These are phyloP conservation scores for Drepanosiphum platanoidis DNA, from an alignment of 2,888 invertebrate species.

Conservation along the genomic window DNA sequence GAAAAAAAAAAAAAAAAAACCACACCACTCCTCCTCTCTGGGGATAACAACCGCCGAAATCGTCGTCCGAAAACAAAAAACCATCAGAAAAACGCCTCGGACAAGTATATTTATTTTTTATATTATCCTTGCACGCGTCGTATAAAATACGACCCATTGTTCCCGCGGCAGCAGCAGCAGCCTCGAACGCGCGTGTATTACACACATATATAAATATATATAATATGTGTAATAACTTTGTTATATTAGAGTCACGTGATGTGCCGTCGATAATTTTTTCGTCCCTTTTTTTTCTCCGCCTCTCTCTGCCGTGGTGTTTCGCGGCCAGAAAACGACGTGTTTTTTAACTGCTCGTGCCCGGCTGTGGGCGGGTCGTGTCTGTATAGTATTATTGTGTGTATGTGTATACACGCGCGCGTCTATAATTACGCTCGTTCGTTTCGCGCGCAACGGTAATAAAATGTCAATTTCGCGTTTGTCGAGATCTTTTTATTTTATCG, in stretches of 20 bases:
- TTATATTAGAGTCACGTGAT: not conserved
- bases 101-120: not conserved
- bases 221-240: too few species aligned
- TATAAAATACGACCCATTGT: constrained; percentile 48
- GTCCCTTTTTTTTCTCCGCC: not conserved
- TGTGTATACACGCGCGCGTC: not conserved
- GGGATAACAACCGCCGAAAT: too few species aligned
- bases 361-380: constrained; percentile 40
- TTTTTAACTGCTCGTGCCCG: not conserved
- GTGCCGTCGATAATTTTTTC: not conserved
- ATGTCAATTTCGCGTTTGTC: constrained; percentile 38
- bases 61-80: not conserved
- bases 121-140: not conserved
- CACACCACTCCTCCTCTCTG: too few species aligned
- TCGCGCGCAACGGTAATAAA: constrained; percentile 33
- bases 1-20: too few species aligned
- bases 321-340: not conserved
- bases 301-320: too few species aligned
- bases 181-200: not conserved
- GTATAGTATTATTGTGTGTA: not conserved
- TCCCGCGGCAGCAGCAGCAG: not conserved
- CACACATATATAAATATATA: not conserved
- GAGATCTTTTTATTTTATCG: too few species aligned
- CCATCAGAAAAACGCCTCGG: not conserved
- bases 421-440: constrained; percentile 27